Percentiles rank a stretch among this genome's conserved stretches.
phyloP scores from a whole-genome alignment of 1,140 invertebrate species.

The Condylostylus longicornis region DNA sequence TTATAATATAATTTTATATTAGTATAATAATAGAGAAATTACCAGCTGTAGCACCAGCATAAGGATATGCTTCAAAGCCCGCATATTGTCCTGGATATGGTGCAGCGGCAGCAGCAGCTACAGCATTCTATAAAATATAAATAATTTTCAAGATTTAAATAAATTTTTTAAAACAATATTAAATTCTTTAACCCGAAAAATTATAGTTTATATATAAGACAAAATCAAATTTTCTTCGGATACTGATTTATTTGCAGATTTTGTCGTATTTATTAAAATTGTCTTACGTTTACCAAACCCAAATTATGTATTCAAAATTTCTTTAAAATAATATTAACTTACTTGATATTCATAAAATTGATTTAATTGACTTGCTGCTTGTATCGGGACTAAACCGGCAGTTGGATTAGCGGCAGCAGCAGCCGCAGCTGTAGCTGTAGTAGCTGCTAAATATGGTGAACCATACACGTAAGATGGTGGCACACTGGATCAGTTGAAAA shows the following conservation, averaged over 20 bases:
- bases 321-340: constrained; percentile 1
- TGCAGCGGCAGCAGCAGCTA: constrained; percentile 43
- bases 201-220: no score
- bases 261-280: no score
- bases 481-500: no score
- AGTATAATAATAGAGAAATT: no score
- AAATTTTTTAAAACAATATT: no score
- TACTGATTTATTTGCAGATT: no score
- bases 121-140: constrained; percentile 15
- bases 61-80: constrained; percentile 53
- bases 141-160: no score
- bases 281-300: no score
- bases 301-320: no score
- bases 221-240: no score
- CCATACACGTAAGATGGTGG: constrained; percentile 62
- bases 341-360: constrained; percentile 60
- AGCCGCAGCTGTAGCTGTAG: constrained; percentile 29
- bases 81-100: constrained; percentile 54
- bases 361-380: constrained; percentile 48
- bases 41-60: constrained; percentile 41
- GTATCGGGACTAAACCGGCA: constrained; percentile 43
- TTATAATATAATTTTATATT: no score
- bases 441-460: constrained; percentile 45
- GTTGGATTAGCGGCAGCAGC: constrained; percentile 35
- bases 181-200: no score